Evolutionary conservation across 2,888 invertebrate species (phyloP), one percentile per base, ranked within the genome.

Genomic region (Melinaea marsaeus): DNA sequence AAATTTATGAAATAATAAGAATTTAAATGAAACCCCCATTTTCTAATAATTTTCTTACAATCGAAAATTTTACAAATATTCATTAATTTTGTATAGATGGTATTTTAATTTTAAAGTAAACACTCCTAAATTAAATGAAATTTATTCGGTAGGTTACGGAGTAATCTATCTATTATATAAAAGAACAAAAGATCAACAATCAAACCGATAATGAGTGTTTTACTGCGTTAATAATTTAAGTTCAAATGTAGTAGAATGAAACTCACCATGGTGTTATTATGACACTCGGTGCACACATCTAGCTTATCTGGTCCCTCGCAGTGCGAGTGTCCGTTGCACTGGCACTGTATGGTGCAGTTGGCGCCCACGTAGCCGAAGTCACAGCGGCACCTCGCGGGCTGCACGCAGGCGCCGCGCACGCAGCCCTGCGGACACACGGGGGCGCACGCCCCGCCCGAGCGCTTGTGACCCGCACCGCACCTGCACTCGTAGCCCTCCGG

Each of bases 331-430:
- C 97, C 97, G 81, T 98, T 98, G 83, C 98, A 99, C 81, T 96
- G 95, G 81, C 98, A 98, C 84, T 97, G 96, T 68, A 96, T 96
- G 73, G 96, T 96, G 83, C 98, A 99, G 89, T 98, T 97, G 72
- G 95, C 94, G 61, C 98, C 98, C 34, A 98, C 97, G 84, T 96
- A 98, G 63, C 98, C 98, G 88, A 99, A 98, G 88, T 97, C 95
- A 80, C 98, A 98, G 68, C 94, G 92, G 78, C 98, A 98, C 65
- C 94, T 92, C 78, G 96, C 93, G 59, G 97, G 97, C 75, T 95
- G 94, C 32, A 96, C 90, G 81, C 97, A 98, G 22, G 92, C 92
- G 70, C 97, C 98, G 77, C 96, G 93, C 54, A 97, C 95, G 86
- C 97, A 97, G 60, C 97, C 96, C 85, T 95, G 95, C 35, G 93